Evolutionary conservation across 2,888 invertebrate species (phyloP).

Genomic region (Tortricodes alternella): DNA sequence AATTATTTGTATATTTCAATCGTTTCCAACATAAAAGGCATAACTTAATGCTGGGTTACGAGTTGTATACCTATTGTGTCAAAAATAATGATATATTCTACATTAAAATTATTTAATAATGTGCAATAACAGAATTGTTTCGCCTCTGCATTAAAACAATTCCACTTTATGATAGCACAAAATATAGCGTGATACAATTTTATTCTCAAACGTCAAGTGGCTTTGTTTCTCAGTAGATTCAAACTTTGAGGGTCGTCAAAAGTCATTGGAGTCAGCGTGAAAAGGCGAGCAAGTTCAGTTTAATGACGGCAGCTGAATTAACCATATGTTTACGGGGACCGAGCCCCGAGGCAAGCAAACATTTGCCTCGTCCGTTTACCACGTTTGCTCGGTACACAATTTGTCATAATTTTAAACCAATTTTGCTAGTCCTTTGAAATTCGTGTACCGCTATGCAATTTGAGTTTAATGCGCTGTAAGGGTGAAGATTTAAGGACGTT

Average conservation of each 20-base stretch:
- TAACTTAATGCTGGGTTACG: no score
- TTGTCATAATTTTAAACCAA: slow-evolving; percentile 28
- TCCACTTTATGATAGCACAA: no score
- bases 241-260: slow-evolving; percentile 14
- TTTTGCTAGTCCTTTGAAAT: slow-evolving; percentile 21
- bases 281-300: slow-evolving; percentile 27
- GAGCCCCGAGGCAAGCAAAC: slow-evolving; percentile 42
- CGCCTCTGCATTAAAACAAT: no score
- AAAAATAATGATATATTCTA: no score
- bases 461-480: slow-evolving; percentile 14
- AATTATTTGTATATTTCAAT: no score
- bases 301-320: slow-evolving; percentile 41
- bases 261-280: slow-evolving; percentile 3
- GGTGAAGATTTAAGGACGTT: slow-evolving; percentile 1
- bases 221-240: not conserved
- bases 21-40: no score
- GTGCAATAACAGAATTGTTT: no score
- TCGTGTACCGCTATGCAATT: slow-evolving; percentile 3
- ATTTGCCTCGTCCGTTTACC: slow-evolving; percentile 47
- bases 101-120: no score
- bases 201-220: not conserved
- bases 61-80: no score
- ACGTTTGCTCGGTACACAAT: slow-evolving; percentile 37
- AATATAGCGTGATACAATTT: no score
- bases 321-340: slow-evolving; percentile 41